These are phyloP conservation scores for Anhinga anhinga DNA, from an alignment of 2,113 vertebrate species.

Conservation along the genomic window DNA sequence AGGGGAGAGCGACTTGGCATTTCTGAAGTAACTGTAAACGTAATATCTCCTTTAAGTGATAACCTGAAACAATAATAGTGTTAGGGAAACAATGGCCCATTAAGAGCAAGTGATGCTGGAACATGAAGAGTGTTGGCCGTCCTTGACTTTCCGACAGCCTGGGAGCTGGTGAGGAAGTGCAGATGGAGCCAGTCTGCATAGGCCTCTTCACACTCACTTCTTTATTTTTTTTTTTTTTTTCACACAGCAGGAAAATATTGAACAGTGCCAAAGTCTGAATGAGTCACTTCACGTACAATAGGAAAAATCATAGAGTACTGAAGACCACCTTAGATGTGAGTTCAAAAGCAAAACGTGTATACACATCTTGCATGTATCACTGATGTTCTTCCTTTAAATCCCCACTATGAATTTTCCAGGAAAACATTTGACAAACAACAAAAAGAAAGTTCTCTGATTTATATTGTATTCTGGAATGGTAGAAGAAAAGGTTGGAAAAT, in stretches of 20 bases:
- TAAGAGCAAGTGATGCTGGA: slow-evolving; percentile 38
- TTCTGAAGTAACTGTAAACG: neutral
- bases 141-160: slow-evolving; percentile 51
- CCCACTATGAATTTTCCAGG: slow-evolving; percentile 25
- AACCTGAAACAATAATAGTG: slow-evolving; percentile 29
- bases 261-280: slow-evolving; percentile 33
- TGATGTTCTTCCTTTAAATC: slow-evolving; percentile 45
- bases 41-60: slow-evolving; percentile 22
- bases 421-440: slow-evolving; percentile 12
- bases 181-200: slow-evolving; percentile 36
- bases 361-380: neutral
- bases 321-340: slow-evolving; percentile 1
- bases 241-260: slow-evolving; percentile 43
- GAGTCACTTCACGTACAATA: slow-evolving; percentile 17
- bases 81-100: slow-evolving; percentile 50
- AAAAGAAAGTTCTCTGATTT: slow-evolving; percentile 28
- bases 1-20: neutral
- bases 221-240: neutral
- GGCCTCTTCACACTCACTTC: slow-evolving; percentile 2
- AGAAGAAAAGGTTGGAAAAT: slow-evolving; percentile 13
- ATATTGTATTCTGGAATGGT: neutral
- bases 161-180: slow-evolving; percentile 40
- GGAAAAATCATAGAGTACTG: neutral
- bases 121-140: neutral
- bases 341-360: neutral